Percentiles rank a stretch among this genome's conserved stretches.
Conservation (phyloP, 1,140 invertebrate genomes). For the Paraescarpia echinospica region DNA sequence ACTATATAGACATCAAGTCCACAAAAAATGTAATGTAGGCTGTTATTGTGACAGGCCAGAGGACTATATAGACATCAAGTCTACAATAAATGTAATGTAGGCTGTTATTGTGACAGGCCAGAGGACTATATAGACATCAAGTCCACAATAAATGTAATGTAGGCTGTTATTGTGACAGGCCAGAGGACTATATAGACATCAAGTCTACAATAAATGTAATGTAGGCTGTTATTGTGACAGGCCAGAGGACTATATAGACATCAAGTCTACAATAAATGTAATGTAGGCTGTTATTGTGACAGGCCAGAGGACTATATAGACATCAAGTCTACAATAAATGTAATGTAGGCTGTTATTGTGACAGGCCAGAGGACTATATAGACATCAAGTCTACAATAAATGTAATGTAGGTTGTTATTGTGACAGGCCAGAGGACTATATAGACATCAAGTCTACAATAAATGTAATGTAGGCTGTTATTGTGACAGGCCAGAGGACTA, state of each 20-base stretch:
- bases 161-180: constrained; percentile 38
- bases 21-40: background rate
- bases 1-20: constrained; percentile 39
- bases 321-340: too few species aligned
- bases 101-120: constrained; percentile 41
- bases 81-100: background rate
- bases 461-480: constrained; percentile 6
- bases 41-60: constrained; percentile 46
- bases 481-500: constrained; percentile 52
- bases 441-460: constrained; percentile 43
- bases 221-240: constrained; percentile 36
- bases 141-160: constrained; percentile 14
- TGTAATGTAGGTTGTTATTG: constrained; percentile 10
- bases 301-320: constrained; percentile 55
- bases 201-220: constrained; percentile 31
- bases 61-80: constrained; percentile 50
- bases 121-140: constrained; percentile 53
- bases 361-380: constrained; percentile 53
- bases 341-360: constrained; percentile 26
- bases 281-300: constrained; percentile 27
- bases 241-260: constrained; percentile 52
- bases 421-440: constrained; percentile 53
- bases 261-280: too few species aligned
- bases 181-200: constrained; percentile 52
- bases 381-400: too few species aligned